These are phyloP conservation scores for Triplophysa rosa DNA, from an alignment of 2,113 vertebrate genomes.

Conservation along the genomic window DNA sequence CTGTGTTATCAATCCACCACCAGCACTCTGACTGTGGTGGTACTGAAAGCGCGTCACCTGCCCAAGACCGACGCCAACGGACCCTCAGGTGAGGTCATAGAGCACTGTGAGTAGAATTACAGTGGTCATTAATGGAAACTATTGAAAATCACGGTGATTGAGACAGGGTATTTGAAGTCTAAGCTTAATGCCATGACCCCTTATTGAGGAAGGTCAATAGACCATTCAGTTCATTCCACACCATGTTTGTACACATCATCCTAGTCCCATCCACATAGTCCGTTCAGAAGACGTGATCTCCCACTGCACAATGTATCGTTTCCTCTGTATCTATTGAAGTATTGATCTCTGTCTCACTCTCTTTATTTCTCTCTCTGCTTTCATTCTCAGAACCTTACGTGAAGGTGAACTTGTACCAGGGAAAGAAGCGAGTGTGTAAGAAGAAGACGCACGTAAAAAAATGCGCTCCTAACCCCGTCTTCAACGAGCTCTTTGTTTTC, in stretches of 20 bases:
- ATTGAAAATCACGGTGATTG: too few relatives aligned
- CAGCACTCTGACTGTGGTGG: constrained; percentile 94
- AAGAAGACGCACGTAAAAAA: constrained; percentile 99
- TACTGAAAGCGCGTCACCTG: constrained; percentile 95
- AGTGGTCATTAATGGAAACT: neutral
- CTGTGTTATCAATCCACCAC: constrained; percentile 97
- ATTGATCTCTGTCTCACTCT: constrained; percentile 50
- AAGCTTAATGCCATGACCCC: too few relatives aligned
- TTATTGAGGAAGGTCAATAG: too few relatives aligned
- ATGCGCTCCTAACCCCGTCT: constrained; percentile 93
- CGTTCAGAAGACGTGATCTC: constrained; percentile 53
- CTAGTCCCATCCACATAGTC: too few relatives aligned
- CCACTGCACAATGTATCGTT: constrained; percentile 56
- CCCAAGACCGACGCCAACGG: constrained; percentile 80
- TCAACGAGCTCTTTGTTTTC: constrained; percentile 98
- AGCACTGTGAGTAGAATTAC: neutral
- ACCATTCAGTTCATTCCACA: too few relatives aligned
- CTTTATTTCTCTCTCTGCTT: neutral
- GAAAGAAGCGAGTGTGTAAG: constrained; percentile 94
- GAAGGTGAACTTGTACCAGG: constrained; percentile 95
- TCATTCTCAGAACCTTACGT: constrained; percentile 88
- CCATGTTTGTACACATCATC: too few relatives aligned
- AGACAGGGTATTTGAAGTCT: too few relatives aligned
- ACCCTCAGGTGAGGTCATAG: constrained; percentile 78
- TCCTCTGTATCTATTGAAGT: constrained; percentile 34